These are phyloP conservation scores for Mus minutoides DNA, from an alignment of 2,797 vertebrate species.

Conservation along the genomic window DNA sequence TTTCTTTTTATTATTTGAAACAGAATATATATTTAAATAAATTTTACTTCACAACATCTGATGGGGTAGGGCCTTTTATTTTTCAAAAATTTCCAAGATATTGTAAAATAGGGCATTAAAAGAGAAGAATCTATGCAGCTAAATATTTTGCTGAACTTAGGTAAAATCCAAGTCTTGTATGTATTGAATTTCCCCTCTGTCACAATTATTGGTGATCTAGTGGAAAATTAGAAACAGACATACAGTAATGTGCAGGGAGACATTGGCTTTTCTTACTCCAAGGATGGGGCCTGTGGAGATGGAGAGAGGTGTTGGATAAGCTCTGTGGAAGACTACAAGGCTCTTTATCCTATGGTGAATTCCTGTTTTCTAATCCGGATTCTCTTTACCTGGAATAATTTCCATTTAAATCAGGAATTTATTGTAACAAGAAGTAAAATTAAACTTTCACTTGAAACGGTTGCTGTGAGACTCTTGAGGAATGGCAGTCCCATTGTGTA, in stretches of 20 bases:
- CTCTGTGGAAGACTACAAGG: background rate
- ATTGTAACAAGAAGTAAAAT: slow-evolving; percentile 27
- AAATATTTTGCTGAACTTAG: slow-evolving; percentile 44
- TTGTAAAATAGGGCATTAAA: slow-evolving; percentile 39
- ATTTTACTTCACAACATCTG: slow-evolving; percentile 56
- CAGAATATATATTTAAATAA: slow-evolving; percentile 7
- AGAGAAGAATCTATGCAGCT: background rate
- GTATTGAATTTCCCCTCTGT: slow-evolving; percentile 54
- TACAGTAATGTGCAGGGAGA: slow-evolving; percentile 48
- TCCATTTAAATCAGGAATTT: slow-evolving; percentile 43
- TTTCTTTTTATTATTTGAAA: slow-evolving; percentile 39
- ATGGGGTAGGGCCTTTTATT: background rate
- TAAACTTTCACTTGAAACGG: background rate
- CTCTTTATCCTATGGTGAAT: slow-evolving; percentile 22
- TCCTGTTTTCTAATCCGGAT: slow-evolving; percentile 16
- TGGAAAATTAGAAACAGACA: slow-evolving; percentile 60
- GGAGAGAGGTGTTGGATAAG: background rate
- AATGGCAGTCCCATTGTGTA: background rate
- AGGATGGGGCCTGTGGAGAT: background rate
- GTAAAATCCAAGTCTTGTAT: slow-evolving; percentile 43
- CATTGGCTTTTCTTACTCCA: slow-evolving; percentile 27
- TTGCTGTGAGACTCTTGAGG: background rate
- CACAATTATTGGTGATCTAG: slow-evolving; percentile 52
- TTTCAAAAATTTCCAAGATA: slow-evolving; percentile 23
- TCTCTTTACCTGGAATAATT: slow-evolving; percentile 33